Evolutionary conservation across 2,113 vertebrate species (phyloP), one percentile per base, ranked within the genome.

Genomic region (Forbesichthys agassizii): DNA sequence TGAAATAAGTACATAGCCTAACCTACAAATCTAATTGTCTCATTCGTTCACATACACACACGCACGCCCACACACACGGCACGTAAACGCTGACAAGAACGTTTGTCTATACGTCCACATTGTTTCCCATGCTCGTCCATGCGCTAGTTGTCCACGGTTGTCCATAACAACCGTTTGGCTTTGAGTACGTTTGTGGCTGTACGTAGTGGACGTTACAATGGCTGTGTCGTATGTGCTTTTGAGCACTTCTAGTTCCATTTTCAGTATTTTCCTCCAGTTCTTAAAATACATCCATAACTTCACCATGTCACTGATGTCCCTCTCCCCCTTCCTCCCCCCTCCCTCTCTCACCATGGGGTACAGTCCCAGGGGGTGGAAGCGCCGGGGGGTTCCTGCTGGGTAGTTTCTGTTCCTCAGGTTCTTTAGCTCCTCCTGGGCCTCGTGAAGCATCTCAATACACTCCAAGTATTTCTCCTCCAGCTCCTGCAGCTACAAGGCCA

Each of bases 381-480:
- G 95, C 0, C 98, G 92, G 2, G 96, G 94, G 0, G 95, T 92
- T 66, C 95, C 93, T 36, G 90, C 93, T 3, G 96, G 92, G 88
- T 94, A 88, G 10, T 94, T 94, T 78, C 95, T 94, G 91, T 98
- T 98, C 49, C 97, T 88, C 57, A 99, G 92, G 91, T 98, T 96
- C 90, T 98, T 99, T 80, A 98, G 92, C 85, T 99, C 98, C 84
- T 98, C 95, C 84, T 99, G 98, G 0, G 97, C 96, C 83, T 99
- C 98, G 1, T 98, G 96, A 62, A 99, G 95, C 96, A 99, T 99
- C 89, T 99, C 98, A 63, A 98, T 97, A 70, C 98, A 99, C 90
- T 99, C 97, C 0, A 89, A 92, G 5, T 99, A 99, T 81, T 98
- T 99, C 88, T 96, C 95, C 73, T 95, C 96, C 90, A 99, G 85